Evolutionary conservation across 2,888 invertebrate genomes (phyloP).

Genomic region (Troilus luridus): DNA sequence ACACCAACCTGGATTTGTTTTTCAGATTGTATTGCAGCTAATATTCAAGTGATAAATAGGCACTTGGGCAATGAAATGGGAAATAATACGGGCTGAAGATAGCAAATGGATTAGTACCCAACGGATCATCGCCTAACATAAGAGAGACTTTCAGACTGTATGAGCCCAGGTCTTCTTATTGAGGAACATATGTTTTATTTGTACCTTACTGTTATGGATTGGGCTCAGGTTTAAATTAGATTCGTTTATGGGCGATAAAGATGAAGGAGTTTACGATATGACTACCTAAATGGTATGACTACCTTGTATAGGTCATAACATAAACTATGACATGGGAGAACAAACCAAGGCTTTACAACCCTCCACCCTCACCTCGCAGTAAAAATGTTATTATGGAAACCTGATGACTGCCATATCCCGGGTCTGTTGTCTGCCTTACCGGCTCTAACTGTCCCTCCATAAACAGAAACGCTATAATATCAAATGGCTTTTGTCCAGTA

Average conservation of each 20-base stretch:
- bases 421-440: neutral
- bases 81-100: too few species aligned
- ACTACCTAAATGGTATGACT: conserved; percentile 29
- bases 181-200: conserved; percentile 6
- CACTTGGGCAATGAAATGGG: too few species aligned
- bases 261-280: conserved; percentile 29
- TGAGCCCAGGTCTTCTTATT: neutral
- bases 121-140: neutral
- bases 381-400: conserved; percentile 35
- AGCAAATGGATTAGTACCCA: too few species aligned
- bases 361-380: neutral
- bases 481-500: neutral
- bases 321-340: conserved; percentile 40
- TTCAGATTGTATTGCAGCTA: too few species aligned
- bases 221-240: conserved; percentile 46
- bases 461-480: conserved; percentile 1
- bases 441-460: neutral
- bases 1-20: too few species aligned
- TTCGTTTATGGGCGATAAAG: conserved; percentile 41
- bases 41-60: too few species aligned
- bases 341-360: conserved; percentile 27
- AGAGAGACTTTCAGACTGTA: neutral
- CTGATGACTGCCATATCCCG: conserved; percentile 20
- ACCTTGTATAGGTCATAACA: conserved; percentile 7
- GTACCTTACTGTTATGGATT: conserved; percentile 23